Conservation (phyloP, 2,888 invertebrate species). For the Plagodis pulveraria region DNA sequence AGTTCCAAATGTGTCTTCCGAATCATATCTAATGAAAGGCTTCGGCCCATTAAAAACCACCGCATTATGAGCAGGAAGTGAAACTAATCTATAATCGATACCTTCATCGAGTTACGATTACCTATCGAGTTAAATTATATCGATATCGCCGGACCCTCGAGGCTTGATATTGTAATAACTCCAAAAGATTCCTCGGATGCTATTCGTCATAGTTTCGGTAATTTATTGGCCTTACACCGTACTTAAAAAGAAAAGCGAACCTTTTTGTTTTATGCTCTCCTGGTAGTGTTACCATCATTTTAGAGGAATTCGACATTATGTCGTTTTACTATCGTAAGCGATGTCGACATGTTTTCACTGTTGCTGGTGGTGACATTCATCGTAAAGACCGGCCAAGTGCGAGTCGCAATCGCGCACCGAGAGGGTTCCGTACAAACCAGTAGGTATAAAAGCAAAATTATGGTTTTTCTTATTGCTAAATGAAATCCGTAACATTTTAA, state of each 20-base stretch:
- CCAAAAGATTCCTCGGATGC: conserved; percentile 48
- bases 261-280: conserved; percentile 50
- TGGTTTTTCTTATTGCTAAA: too few species aligned
- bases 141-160: conserved; percentile 14
- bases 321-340: too few species aligned
- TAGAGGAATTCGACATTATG: too few species aligned
- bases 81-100: conserved; percentile 58
- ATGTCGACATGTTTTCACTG: too few species aligned
- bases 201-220: conserved; percentile 57
- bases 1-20: conserved; percentile 11
- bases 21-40: conserved; percentile 20
- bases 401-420: too few species aligned
- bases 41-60: conserved; percentile 20
- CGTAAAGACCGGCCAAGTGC: too few species aligned
- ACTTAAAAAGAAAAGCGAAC: conserved; percentile 47
- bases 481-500: too few species aligned
- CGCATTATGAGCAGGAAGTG: conserved; percentile 56
- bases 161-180: conserved; percentile 23
- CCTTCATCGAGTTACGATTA: conserved; percentile 18
- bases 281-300: conserved; percentile 20
- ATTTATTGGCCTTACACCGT: conserved; percentile 51
- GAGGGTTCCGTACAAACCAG: too few species aligned
- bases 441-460: too few species aligned
- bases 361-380: too few species aligned
- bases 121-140: conserved; percentile 28